These are phyloP conservation scores for Acrobasis suavella DNA, from an alignment of 2,888 invertebrate genomes.

Conservation along the genomic window DNA sequence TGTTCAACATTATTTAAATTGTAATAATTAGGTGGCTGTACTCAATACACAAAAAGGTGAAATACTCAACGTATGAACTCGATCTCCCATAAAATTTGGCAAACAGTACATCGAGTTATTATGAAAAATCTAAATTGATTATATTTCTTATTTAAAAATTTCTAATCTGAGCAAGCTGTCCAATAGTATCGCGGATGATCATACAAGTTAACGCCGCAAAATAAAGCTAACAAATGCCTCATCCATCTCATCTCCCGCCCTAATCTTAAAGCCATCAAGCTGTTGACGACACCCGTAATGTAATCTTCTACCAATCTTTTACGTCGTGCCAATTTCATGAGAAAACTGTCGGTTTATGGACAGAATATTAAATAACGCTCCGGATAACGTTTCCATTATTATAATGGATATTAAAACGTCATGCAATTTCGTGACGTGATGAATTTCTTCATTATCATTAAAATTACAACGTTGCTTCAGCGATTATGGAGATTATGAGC, in stretches of 20 bases:
- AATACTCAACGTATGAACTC: too few relatives aligned
- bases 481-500: background rate
- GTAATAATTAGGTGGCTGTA: too few relatives aligned
- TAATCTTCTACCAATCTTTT: constrained; percentile 24
- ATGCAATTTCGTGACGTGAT: constrained; percentile 14
- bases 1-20: too few relatives aligned
- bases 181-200: too few relatives aligned
- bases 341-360: constrained; percentile 20
- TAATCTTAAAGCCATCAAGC: constrained; percentile 14
- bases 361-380: constrained; percentile 17
- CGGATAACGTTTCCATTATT: constrained; percentile 14
- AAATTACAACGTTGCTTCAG: background rate
- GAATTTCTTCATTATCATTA: constrained; percentile 8
- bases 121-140: too few relatives aligned
- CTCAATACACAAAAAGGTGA: too few relatives aligned
- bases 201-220: constrained; percentile 1
- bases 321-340: constrained; percentile 20
- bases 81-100: too few relatives aligned
- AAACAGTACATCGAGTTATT: too few relatives aligned
- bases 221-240: constrained; percentile 14
- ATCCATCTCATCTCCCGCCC: constrained; percentile 13
- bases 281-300: constrained; percentile 17
- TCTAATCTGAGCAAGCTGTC: too few relatives aligned
- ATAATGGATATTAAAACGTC: constrained; percentile 22
- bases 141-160: too few relatives aligned